These are phyloP conservation scores for Xiphophorus hellerii DNA, from an alignment of 2,113 vertebrate genomes.

Conservation along the genomic window DNA sequence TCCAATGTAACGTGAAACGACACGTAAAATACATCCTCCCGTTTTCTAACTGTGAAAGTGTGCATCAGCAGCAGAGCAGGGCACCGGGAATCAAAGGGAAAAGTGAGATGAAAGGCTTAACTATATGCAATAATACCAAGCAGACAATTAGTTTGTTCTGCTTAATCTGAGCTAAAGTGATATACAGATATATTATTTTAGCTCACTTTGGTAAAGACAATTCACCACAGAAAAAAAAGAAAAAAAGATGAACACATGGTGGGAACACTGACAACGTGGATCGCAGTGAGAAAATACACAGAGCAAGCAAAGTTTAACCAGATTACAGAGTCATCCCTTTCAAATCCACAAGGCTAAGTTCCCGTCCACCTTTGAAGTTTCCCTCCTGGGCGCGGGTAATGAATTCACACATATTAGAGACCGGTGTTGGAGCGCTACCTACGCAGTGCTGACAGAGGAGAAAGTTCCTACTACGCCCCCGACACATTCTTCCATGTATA, in stretches of 20 bases:
- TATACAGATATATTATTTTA: conserved; percentile 25
- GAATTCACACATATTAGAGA: conserved; percentile 65
- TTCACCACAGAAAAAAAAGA: conserved; percentile 2
- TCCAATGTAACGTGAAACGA: conserved; percentile 28
- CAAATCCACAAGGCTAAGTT: conserved; percentile 72
- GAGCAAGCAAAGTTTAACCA: conserved; percentile 80
- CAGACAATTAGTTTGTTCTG: conserved; percentile 48
- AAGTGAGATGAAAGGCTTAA: conserved; percentile 31
- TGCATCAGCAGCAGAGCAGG: neutral
- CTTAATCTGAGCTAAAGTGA: conserved; percentile 43
- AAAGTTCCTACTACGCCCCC: conserved; percentile 58
- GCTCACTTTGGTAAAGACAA: conserved; percentile 25
- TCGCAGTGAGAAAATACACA: conserved; percentile 62
- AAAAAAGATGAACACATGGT: conserved; percentile 4
- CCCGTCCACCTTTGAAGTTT: conserved; percentile 75
- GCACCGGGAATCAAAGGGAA: neutral
- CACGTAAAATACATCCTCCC: conserved; percentile 24
- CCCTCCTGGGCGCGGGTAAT: conserved; percentile 50
- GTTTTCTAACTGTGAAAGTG: neutral
- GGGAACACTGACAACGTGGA: conserved; percentile 36
- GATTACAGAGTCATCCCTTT: conserved; percentile 80
- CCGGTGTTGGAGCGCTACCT: conserved; percentile 55
- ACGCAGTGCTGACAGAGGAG: conserved; percentile 73
- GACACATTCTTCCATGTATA: conserved; percentile 36
- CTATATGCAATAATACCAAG: conserved; percentile 45